A percentile compares a stretch with the other conserved stretches of the same genome.
phyloP scores from a whole-genome alignment of 2,888 invertebrate genomes.

The Ectemnius continuus region DNA sequence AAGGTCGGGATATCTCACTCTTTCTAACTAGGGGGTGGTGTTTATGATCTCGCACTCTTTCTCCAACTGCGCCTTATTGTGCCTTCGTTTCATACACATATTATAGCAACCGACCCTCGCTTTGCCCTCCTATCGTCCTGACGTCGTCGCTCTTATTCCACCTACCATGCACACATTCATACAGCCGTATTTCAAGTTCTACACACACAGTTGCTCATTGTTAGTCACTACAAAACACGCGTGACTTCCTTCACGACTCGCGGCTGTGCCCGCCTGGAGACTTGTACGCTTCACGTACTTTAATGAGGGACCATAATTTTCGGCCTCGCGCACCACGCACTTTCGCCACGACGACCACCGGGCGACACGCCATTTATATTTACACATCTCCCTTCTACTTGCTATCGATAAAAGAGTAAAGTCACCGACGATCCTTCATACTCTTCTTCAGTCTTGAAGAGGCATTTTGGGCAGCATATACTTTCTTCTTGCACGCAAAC shows the following conservation, averaged over 20 bases:
- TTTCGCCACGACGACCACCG: too few relatives aligned
- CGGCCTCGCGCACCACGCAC: neutral
- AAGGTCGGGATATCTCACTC: constrained; percentile 27
- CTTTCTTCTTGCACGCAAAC: constrained; percentile 6
- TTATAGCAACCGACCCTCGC: constrained; percentile 4
- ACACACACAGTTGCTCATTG: constrained; percentile 37
- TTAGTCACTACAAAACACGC: constrained; percentile 18
- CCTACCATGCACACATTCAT: neutral
- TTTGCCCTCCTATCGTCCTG: constrained; percentile 15
- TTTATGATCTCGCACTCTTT: constrained; percentile 48
- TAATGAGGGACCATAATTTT: neutral
- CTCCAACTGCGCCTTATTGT: neutral
- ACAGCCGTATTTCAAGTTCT: constrained; percentile 19
- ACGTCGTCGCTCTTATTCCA: constrained; percentile 35
- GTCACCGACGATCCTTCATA: too few relatives aligned
- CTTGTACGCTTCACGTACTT: neutral
- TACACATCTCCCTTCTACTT: too few relatives aligned
- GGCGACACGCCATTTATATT: too few relatives aligned
- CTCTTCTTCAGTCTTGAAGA: too few relatives aligned
- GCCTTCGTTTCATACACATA: neutral
- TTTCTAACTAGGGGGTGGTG: constrained; percentile 36
- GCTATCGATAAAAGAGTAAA: too few relatives aligned
- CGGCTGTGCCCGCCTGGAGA: neutral
- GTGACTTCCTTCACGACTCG: constrained; percentile 28
- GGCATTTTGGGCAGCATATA: neutral